A percentile compares a stretch with the other conserved stretches of the same genome.
phyloP scores from a whole-genome alignment of 2,888 invertebrate genomes.

The Anarsia innoxiella region DNA sequence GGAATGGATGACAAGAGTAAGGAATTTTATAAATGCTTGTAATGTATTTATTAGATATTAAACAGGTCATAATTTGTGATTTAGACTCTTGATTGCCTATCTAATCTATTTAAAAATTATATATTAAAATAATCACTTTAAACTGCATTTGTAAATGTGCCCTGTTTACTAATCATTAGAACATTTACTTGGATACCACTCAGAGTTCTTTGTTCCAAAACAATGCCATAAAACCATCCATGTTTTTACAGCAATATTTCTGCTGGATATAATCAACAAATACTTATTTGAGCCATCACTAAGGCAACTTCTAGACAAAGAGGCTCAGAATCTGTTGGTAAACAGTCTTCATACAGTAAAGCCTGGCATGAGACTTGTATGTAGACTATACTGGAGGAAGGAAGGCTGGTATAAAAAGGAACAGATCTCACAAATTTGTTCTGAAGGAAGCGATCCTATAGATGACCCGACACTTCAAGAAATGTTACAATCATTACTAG shows the following conservation, averaged over 20 bases:
- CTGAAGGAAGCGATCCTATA: conserved; percentile 18
- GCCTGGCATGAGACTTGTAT: conserved; percentile 44
- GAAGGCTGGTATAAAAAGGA: conserved; percentile 44
- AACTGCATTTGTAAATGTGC: too few relatives aligned
- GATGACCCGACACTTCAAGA: conserved; percentile 26
- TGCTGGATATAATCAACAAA: conserved; percentile 41
- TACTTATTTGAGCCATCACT: conserved; percentile 37
- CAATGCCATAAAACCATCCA: conserved; percentile 1
- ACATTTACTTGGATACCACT: too few relatives aligned
- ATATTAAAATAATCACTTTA: too few relatives aligned
- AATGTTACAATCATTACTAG: conserved; percentile 34
- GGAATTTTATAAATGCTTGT: too few relatives aligned
- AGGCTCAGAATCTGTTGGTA: conserved; percentile 30
- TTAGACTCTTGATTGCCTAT: too few relatives aligned
- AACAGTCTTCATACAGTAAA: conserved; percentile 31
- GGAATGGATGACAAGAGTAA: conserved; percentile 59
- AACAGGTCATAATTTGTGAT: too few relatives aligned
- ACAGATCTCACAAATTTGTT: conserved; percentile 30
- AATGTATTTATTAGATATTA: too few relatives aligned
- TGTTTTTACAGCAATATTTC: conserved; percentile 44
- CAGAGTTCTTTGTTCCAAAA: too few relatives aligned
- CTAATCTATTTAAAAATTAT: too few relatives aligned
- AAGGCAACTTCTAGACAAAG: conserved; percentile 31
- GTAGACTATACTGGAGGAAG: conserved; percentile 55
- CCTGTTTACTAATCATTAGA: too few relatives aligned